These are phyloP conservation scores for Crambe crambe DNA, from an alignment of 37 sponge, comb jelly and placozoan species.

Conservation along the genomic window DNA sequence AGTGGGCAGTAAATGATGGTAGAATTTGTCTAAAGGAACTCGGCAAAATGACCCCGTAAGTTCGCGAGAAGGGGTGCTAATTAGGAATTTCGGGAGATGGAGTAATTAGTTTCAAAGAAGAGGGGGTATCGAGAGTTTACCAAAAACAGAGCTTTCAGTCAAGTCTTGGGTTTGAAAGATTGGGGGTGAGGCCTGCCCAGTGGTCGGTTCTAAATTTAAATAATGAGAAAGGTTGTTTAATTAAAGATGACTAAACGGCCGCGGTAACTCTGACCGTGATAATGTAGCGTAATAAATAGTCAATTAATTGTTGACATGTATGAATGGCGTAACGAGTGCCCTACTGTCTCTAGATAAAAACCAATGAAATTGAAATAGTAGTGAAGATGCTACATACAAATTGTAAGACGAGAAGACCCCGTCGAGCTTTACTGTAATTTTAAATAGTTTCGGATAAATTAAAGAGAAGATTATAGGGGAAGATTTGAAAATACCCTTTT, in stretches of 20 bases:
- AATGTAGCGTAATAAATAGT: constrained; percentile 96
- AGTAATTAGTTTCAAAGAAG: constrained; percentile 50
- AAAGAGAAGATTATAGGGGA: constrained; percentile 56
- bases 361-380: constrained; percentile 93
- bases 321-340: constrained; percentile 90
- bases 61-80: constrained; percentile 70
- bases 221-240: constrained; percentile 54
- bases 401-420: constrained; percentile 96
- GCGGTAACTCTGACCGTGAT: constrained; percentile 97
- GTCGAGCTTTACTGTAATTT: constrained; percentile 90
- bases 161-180: constrained; percentile 53
- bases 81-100: not conserved
- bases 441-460: constrained; percentile 60
- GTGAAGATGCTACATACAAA: constrained; percentile 92
- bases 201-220: constrained; percentile 76
- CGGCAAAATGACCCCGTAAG: constrained; percentile 87
- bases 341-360: constrained; percentile 94
- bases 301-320: constrained; percentile 96
- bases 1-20: constrained; percentile 74
- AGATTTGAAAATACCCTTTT: not conserved
- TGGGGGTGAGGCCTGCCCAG: constrained; percentile 91
- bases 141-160: constrained; percentile 87
- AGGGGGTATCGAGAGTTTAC: constrained; percentile 88
- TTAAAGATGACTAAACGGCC: constrained; percentile 89
- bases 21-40: constrained; percentile 89